phyloP scores from a whole-genome alignment of 2,797 vertebrate species.

The Esox lucius region DNA sequence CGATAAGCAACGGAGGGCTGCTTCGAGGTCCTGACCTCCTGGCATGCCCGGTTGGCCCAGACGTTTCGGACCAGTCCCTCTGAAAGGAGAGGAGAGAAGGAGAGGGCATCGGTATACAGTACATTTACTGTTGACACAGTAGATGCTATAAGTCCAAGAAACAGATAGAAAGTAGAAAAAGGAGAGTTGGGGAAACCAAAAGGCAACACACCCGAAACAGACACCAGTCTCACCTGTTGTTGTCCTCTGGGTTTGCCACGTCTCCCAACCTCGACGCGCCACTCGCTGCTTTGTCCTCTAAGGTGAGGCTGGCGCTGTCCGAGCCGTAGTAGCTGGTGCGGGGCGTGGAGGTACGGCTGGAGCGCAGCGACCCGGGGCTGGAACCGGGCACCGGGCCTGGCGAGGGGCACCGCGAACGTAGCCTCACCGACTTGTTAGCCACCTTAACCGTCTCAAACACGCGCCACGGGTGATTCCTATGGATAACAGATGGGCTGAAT shows the following conservation, averaged over 20 bases:
- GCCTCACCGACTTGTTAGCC: constrained; percentile 73
- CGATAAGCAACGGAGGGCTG: constrained; percentile 79
- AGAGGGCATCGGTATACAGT: background rate
- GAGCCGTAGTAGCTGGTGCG: constrained; percentile 70
- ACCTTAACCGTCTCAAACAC: constrained; percentile 85
- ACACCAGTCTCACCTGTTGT: constrained; percentile 56
- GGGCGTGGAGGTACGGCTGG: constrained; percentile 78
- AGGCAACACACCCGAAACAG: background rate
- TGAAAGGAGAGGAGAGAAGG: constrained; percentile 1
- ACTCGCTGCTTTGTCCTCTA: constrained; percentile 65
- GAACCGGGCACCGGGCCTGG: constrained; percentile 70
- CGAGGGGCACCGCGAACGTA: constrained; percentile 75
- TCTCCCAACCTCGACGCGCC: constrained; percentile 12
- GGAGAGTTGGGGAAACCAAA: too few species aligned
- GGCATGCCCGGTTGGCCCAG: constrained; percentile 78
- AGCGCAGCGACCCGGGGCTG: constrained; percentile 63
- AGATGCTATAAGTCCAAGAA: background rate
- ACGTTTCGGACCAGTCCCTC: constrained; percentile 56
- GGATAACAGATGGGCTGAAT: too few species aligned
- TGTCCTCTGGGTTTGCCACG: constrained; percentile 43
- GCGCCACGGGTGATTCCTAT: constrained; percentile 76
- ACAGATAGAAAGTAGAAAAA: background rate
- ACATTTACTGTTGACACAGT: background rate
- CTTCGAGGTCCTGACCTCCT: constrained; percentile 79
- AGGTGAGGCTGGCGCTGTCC: constrained; percentile 63